Percentiles rank a stretch among this genome's conserved stretches.
These are phyloP conservation scores for Pagrus major DNA, from an alignment of 2,113 vertebrate genomes.

Conservation along the genomic window DNA sequence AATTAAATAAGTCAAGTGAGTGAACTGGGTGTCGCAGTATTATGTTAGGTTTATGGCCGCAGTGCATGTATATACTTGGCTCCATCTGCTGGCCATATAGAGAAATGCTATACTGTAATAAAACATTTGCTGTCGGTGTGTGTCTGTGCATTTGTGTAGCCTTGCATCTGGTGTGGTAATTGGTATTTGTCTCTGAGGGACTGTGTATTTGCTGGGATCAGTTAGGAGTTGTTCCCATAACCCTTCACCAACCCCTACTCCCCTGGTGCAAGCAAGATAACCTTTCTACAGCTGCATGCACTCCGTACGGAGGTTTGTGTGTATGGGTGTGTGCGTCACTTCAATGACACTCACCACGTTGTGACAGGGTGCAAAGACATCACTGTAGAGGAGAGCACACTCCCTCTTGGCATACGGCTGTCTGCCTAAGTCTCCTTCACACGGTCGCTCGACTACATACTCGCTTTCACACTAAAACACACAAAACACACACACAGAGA, in stretches of 20 bases:
- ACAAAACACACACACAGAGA: constrained; percentile 56
- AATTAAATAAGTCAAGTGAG: not conserved
- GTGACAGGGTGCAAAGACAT: constrained; percentile 95
- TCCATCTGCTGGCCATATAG: constrained; percentile 73
- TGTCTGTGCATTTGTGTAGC: constrained; percentile 3
- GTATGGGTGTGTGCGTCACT: constrained; percentile 15
- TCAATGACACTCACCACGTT: constrained; percentile 91
- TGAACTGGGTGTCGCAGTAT: not conserved
- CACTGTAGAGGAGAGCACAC: constrained; percentile 96
- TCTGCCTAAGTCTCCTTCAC: constrained; percentile 94
- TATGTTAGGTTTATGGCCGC: not conserved
- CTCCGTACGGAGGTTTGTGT: constrained; percentile 1
- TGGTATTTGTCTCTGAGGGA: constrained; percentile 32
- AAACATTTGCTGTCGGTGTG: not conserved
- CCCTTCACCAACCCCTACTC: constrained; percentile 30
- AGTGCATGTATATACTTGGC: constrained; percentile 45
- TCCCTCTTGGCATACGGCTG: constrained; percentile 98
- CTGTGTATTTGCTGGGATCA: constrained; percentile 43
- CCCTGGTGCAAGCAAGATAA: constrained; percentile 38
- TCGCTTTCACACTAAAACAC: constrained; percentile 91
- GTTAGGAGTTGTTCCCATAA: constrained; percentile 64
- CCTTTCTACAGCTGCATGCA: constrained; percentile 39
- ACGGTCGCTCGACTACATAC: constrained; percentile 90
- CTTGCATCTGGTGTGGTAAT: constrained; percentile 42
- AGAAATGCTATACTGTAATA: constrained; percentile 7